These are phyloP conservation scores for Apomyelois bistriatella DNA, from an alignment of 2,888 invertebrate species.

Conservation along the genomic window DNA sequence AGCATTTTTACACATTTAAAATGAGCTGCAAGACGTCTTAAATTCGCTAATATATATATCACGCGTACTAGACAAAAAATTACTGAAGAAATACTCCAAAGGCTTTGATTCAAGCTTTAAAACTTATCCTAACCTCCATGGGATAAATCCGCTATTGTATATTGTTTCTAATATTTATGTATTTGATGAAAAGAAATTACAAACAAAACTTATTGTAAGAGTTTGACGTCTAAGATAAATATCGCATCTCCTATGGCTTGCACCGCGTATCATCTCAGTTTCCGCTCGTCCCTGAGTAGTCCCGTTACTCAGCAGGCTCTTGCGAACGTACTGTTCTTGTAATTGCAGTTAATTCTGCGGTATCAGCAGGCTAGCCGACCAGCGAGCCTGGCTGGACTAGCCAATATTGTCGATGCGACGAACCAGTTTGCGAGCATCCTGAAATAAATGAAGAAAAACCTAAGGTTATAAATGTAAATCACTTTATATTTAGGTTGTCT, in stretches of 20 bases:
- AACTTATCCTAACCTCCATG: no score
- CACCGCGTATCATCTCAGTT: conserved; percentile 35
- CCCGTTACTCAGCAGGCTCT: conserved; percentile 50
- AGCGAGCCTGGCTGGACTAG: conserved; percentile 17
- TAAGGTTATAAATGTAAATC: background rate
- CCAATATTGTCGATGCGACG: conserved; percentile 27
- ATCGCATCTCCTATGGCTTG: conserved; percentile 28
- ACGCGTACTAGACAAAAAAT: no score
- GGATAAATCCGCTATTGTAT: no score
- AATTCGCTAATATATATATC: no score
- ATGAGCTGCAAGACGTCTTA: no score
- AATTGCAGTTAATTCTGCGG: conserved; percentile 71
- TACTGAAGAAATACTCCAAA: no score
- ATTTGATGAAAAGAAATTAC: no score
- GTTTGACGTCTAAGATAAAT: no score
- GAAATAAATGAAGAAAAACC: background rate
- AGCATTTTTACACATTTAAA: no score
- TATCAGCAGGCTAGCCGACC: conserved; percentile 36
- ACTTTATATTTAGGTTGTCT: background rate
- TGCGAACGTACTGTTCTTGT: conserved; percentile 62
- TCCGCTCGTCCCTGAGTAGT: conserved; percentile 55
- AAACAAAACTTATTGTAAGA: no score
- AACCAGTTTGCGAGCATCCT: background rate
- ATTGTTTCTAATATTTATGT: no score
- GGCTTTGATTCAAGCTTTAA: no score